Evolutionary conservation across 2,888 invertebrate species (phyloP).

Genomic region (Elegia similella): DNA sequence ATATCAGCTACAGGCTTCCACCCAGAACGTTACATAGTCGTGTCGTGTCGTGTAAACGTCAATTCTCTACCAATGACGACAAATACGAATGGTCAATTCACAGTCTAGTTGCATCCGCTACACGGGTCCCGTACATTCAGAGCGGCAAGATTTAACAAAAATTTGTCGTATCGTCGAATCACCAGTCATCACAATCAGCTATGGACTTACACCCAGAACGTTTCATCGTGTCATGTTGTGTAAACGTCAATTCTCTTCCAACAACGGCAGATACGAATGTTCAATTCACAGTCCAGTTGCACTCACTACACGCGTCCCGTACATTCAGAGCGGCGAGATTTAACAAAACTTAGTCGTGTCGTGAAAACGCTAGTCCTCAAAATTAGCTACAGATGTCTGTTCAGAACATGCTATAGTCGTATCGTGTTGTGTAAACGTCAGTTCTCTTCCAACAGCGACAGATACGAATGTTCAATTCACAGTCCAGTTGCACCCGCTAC

Average conservation of each 20-base stretch:
- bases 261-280: slow-evolving; percentile 72
- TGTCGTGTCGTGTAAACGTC: slow-evolving; percentile 36
- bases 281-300: slow-evolving; percentile 77
- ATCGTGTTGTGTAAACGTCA: slow-evolving; percentile 36
- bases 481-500: slow-evolving; percentile 79
- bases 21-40: slow-evolving; percentile 14
- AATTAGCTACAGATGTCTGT: too few relatives aligned
- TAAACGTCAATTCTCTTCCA: slow-evolving; percentile 34
- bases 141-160: slow-evolving; percentile 73
- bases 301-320: slow-evolving; percentile 68
- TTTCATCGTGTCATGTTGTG: slow-evolving; percentile 25
- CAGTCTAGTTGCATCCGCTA: slow-evolving; percentile 80
- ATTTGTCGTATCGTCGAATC: not conserved
- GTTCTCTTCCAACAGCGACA: slow-evolving; percentile 47
- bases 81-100: slow-evolving; percentile 74
- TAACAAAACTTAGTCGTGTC: too few relatives aligned
- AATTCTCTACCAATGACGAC: slow-evolving; percentile 44
- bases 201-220: not conserved
- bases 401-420: slow-evolving; percentile 13
- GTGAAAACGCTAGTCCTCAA: too few relatives aligned
- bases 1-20: too few relatives aligned
- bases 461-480: slow-evolving; percentile 73
- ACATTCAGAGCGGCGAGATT: slow-evolving; percentile 78
- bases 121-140: slow-evolving; percentile 65
- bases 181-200: too few relatives aligned